Base-by-base conservation (phyloP, 2,888 invertebrate genomes). In the Drosophila ezoana region DNA sequence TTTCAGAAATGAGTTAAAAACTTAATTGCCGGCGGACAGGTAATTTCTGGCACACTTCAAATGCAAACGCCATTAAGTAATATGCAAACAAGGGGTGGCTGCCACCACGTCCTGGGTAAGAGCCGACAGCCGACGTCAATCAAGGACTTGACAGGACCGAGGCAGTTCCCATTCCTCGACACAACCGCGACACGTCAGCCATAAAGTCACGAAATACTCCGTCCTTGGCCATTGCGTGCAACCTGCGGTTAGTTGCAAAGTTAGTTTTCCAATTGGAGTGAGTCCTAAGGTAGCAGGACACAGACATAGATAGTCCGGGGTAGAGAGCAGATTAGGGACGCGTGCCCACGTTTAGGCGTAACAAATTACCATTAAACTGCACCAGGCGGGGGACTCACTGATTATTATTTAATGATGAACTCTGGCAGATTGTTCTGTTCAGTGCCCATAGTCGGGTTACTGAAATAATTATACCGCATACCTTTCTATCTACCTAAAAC, bases 261-360 rank as follows among this genome's bases (percentile, higher is more conserved):
- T 87, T 60, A 71, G 79, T 87, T 87, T 41, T 53, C 35, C 37
- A 43, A 3, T 28, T 28, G 56, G 32, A 40, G 57, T n/a, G 16
- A 18, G 33, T 10, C 16, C n/a, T 16, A 16, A 37, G 16, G 32
- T 33, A 41, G 23, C 11, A 40, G 23, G 40, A 32, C 43, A 18
- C 20, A 38, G 54, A 41, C 37, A 53, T 45, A 33, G 53, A 14
- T n/a, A 35, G 32, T 4, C 14, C n/a, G 44, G 49, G 52, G 35
- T n/a, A 18, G 11, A 20, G 33, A 18, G 38, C n/a, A 67, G 75
- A 66, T 83, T 75, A 70, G 72, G 69, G 56, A 66, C 78, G 90
- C 89, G 91, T 91, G 91, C 83, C 78, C 82, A 87, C 89, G 84
- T 90, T 91, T 91, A 91, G 91, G 91, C 91, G 91, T 89, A 91